Conservation (phyloP, 1,140 invertebrate genomes). For the Drosophila nasuta region DNA sequence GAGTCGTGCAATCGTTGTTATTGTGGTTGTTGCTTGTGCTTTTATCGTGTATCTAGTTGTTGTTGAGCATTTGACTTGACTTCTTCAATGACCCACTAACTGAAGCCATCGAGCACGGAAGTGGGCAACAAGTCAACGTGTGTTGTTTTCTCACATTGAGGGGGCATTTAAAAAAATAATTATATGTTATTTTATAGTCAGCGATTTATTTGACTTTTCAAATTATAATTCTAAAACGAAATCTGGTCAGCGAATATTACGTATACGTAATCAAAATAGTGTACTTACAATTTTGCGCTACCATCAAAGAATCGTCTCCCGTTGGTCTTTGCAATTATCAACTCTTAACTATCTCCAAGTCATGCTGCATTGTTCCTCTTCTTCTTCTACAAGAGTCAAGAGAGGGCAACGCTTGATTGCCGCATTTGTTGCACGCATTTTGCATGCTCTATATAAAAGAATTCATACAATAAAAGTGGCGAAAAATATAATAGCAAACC, state of each 20-base stretch:
- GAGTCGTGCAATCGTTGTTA: slow-evolving; percentile 29
- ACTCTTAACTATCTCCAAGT: neutral
- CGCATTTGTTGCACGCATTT: slow-evolving; percentile 43
- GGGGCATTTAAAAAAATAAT: slow-evolving; percentile 27
- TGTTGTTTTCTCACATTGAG: slow-evolving; percentile 13
- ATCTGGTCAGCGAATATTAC: neutral
- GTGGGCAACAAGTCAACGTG: slow-evolving; percentile 1
- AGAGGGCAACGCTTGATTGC: slow-evolving; percentile 22
- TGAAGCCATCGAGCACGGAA: slow-evolving; percentile 26
- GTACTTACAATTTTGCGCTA: neutral
- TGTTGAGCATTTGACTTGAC: slow-evolving; percentile 15
- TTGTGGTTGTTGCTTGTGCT: slow-evolving; percentile 11
- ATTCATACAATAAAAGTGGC: slow-evolving; percentile 18
- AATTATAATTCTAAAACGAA: no score
- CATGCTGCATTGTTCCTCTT: neutral
- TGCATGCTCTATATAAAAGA: slow-evolving; percentile 53
- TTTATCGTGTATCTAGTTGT: slow-evolving; percentile 9
- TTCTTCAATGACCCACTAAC: slow-evolving; percentile 51
- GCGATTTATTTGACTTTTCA: slow-evolving; percentile 6
- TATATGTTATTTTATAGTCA: neutral
- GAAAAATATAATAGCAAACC: slow-evolving; percentile 17
- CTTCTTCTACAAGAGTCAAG: neutral
- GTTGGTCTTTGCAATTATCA: neutral
- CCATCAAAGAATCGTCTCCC: neutral
- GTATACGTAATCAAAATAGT: neutral